phyloP scores from a whole-genome alignment of 1,140 invertebrate genomes.

The Drosophila trapezifrons region DNA sequence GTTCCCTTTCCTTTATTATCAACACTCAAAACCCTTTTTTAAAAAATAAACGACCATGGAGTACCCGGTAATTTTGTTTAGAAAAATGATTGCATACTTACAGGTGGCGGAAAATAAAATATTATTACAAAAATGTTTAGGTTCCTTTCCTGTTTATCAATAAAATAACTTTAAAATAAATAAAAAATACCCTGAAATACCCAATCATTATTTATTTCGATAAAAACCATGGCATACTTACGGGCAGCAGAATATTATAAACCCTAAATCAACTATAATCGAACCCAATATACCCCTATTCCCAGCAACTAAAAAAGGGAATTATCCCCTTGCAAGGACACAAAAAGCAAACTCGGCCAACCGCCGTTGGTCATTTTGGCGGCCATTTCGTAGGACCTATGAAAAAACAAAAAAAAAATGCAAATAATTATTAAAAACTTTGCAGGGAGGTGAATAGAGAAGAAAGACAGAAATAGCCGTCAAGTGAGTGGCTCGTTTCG shows the following conservation, averaged over 20 bases:
- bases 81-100: no score
- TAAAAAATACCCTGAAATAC: no score
- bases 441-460: not conserved
- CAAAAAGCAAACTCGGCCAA: slow-evolving; percentile 31
- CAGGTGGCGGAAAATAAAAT: no score
- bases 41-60: not conserved
- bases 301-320: not conserved
- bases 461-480: slow-evolving; percentile 8
- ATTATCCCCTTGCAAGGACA: slow-evolving; percentile 30
- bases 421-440: slow-evolving; percentile 48
- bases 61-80: not conserved
- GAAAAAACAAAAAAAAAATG: slow-evolving; percentile 7
- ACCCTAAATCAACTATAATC: no score
- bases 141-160: no score
- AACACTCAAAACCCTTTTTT: not conserved
- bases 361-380: slow-evolving; percentile 40
- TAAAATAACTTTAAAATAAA: no score
- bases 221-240: no score
- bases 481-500: slow-evolving; percentile 20
- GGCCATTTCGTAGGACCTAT: slow-evolving; percentile 14
- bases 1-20: no score
- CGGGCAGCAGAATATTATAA: no score
- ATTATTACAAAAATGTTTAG: no score
- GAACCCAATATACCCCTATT: not conserved
- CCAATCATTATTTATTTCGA: no score